Evolutionary conservation across 2,888 invertebrate species (phyloP), one percentile per base, ranked within the genome.

Genomic region (Scaptomyza parva): DNA sequence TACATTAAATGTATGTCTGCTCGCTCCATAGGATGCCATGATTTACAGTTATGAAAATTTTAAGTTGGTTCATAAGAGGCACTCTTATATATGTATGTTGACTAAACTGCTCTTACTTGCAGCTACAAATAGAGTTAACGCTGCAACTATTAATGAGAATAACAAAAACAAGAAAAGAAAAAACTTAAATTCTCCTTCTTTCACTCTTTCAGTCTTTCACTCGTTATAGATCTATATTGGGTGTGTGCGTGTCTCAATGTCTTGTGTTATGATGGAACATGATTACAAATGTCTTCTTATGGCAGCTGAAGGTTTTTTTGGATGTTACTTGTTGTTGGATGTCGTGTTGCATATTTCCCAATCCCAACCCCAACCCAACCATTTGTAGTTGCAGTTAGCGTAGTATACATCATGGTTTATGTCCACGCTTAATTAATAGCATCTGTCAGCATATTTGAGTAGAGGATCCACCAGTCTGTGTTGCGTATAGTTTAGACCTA

Each of bases 21-120:
- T 63, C 78, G 70, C 76, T 75, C 86, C 86, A 70, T 68, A 70
- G 77, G 70, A 70, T 80, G 66, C 76, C 87, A 84, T 82, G 88
- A 86, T 86, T 80, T 80, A 88, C 88, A 88, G 82, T 84, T 82
- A 82, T 76, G 85, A 84, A 88, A 82, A 84, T 82, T 88, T 82
- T 88, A 88, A 82, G 88, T 88, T 80, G 88, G 85, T 82, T 82
- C 88, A 88, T 82, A 88, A 88, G 85, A 59, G 68, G 44, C 67
- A 55, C 45, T 62, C 1, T 11, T 12, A 44, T 11, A 44, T 17
- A 2, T 12, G n/a, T 9, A 57, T 57, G 55, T 22, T 43, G 73
- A 41, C 64, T 58, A 39, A 54, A 45, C 41, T 61, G 79, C 61
- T 58, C 51, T 58, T 47, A 52, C 43, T 50, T 53, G 60, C 53